Base-by-base conservation (phyloP, 1,140 invertebrate species). In the Heliconius hewitsoni region DNA sequence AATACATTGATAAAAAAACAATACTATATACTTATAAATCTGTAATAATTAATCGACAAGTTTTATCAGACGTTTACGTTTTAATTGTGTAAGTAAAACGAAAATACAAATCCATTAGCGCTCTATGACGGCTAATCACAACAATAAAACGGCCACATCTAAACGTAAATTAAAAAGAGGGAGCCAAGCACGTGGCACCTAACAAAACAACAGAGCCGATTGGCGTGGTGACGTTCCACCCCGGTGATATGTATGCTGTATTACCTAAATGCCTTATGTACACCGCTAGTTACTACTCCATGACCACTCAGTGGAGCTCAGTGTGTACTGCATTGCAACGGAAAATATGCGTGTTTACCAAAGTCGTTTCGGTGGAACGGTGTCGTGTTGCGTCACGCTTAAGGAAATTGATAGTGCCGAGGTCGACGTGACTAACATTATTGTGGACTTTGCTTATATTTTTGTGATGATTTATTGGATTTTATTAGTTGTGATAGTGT, bases 241-340 rank as follows among this genome's bases (percentile, higher is more conserved):
- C 92, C 93, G 92, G 92, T 92, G 89, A 93, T 93, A 92, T 94
- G 90, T 94, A 93, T 91, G 91, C 91, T 90, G 90, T 94, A 94
- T 89, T 94, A 94, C 93, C 93, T 94, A 94, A 94, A 94, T 94
- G 93, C 93, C 93, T 94, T 94, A 94, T 94, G 93, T 94, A 94
- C 91, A 93, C 93, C 86, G 91, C 92, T 93, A 94, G 93, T 94
- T 91, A 94, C 93, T 94, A 93, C 93, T 94, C 93, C 93, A 94
- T 94, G 93, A 94, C 92, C 93, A 93, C 92, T 94, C 92, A 87
- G 34, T 37, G 34, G 93, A 93, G 93, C 93, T 94, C 93, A 94
- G 93, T 94, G 92, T 93, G 93, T 94, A 94, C 92, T 94, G 93
- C 91, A 94, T 90, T 94, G 93, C 93, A 94, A 94, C 93, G 92